Conservation (phyloP, 2,113 vertebrate species). For the Copsychus sechellarum region DNA sequence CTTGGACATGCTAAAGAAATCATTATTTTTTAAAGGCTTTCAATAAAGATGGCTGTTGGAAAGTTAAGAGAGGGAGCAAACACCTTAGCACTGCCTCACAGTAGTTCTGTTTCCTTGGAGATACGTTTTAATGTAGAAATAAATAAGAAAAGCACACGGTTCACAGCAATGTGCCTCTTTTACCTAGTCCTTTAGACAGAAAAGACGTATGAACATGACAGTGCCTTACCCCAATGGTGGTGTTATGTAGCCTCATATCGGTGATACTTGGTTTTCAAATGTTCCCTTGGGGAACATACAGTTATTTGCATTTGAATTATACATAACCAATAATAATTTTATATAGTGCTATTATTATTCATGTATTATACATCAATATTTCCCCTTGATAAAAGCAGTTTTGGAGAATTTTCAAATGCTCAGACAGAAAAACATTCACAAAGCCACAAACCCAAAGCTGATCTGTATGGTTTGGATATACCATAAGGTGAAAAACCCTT, state of each 20-base stretch:
- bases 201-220: background rate
- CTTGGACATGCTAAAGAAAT: constrained; percentile 26
- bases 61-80: constrained; percentile 46
- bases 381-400: background rate
- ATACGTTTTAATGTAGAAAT: constrained; percentile 33
- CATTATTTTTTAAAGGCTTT: constrained; percentile 21
- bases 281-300: background rate
- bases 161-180: background rate
- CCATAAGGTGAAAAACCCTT: background rate
- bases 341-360: background rate
- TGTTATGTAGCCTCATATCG: background rate
- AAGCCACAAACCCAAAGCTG: background rate
- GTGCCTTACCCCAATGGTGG: background rate
- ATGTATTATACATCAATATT: background rate
- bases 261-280: background rate
- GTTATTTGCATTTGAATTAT: background rate
- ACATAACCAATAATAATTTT: background rate
- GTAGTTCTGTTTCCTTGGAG: constrained; percentile 65
- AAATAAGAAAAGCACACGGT: constrained; percentile 5
- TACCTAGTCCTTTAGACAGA: background rate
- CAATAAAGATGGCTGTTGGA: background rate
- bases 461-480: background rate
- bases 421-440: background rate
- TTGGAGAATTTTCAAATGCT: background rate
- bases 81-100: background rate